Base-by-base conservation (phyloP, 2,797 vertebrate genomes). In the Selene dorsalis region DNA sequence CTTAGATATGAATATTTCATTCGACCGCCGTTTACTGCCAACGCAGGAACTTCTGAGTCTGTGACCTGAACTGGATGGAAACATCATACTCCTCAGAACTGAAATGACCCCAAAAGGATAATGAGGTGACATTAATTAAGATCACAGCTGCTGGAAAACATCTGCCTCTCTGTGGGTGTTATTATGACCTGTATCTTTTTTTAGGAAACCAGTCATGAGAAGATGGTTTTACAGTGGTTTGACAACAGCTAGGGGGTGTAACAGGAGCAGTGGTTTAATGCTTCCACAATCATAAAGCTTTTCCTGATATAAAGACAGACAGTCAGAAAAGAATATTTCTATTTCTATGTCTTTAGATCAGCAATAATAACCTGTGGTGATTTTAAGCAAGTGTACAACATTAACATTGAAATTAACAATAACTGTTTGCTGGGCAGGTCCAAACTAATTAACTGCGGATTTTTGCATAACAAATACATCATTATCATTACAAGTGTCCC, bases 141-240 rank as follows among this genome's bases (percentile, higher is more conserved):
- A 16, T 16, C 8, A 20, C 2, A 55, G 56, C 22, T 35, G n/a
- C 12, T 47, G 6, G 50, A 48, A 47, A 60, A 45, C 65, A 67
- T 56, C 12, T 53, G 53, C 18, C 3, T 66, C 16, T 52, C 26
- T 56, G 17, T 39, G 24, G 22, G 30, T 70, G 50, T 59, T 11
- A 64, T 55, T 1, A 57, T 39, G 60, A 57, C 53, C 24, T 50
- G 22, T 0, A 13, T 9, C 30, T 59, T 64, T 68, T 72, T 72
- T 66, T 30, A 47, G 63, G 48, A 52, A 43, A 28, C 62, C 56
- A 80, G 38, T 45, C 52, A 82, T 30, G 53, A 69, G 18, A 59
- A n/a, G 66, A 58, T 59, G 57, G 63, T 69, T 64, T 48, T 48
- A 38, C 45, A 58, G 57, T 35, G 59, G 80, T 84, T 80, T 77